These are phyloP conservation scores for Parasteatoda tepidariorum DNA, from an alignment of 1,140 invertebrate species.

Conservation along the genomic window DNA sequence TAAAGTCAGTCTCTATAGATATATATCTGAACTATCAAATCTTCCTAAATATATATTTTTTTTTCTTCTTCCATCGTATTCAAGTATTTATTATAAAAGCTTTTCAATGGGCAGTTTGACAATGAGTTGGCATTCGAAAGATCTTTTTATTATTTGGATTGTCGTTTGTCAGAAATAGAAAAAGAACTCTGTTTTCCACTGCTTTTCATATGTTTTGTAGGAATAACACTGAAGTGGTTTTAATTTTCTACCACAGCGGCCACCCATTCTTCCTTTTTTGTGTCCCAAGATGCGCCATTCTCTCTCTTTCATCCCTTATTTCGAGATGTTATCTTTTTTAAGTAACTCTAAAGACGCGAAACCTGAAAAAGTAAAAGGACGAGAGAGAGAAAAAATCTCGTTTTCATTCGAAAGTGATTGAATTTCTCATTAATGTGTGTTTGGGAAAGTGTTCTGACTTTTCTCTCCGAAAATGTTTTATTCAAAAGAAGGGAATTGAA, in stretches of 20 bases:
- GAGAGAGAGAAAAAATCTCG: too few relatives aligned
- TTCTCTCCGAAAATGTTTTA: too few relatives aligned
- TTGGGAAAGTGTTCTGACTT: too few relatives aligned
- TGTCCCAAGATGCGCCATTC: not conserved
- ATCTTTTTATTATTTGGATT: not conserved
- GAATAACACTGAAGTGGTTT: conserved; percentile 7
- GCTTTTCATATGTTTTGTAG: too few relatives aligned
- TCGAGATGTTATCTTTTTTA: not conserved
- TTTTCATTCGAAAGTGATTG: too few relatives aligned
- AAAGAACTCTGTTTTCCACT: too few relatives aligned
- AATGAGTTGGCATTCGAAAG: not conserved
- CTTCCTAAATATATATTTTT: not conserved
- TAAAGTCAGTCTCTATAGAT: too few relatives aligned
- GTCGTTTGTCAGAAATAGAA: too few relatives aligned
- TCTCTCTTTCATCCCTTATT: not conserved
- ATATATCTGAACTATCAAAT: conserved; percentile 10
- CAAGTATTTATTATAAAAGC: conserved; percentile 3
- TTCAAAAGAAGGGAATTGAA: too few relatives aligned
- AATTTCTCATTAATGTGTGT: too few relatives aligned
- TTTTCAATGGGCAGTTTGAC: not conserved
- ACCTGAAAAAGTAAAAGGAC: too few relatives aligned
- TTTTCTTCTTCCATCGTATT: not conserved
- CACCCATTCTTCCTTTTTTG: too few relatives aligned
- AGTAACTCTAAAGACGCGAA: not conserved
- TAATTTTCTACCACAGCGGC: not conserved